These are phyloP conservation scores for Circaetus gallicus DNA, from an alignment of 2,113 vertebrate genomes.

Conservation along the genomic window DNA sequence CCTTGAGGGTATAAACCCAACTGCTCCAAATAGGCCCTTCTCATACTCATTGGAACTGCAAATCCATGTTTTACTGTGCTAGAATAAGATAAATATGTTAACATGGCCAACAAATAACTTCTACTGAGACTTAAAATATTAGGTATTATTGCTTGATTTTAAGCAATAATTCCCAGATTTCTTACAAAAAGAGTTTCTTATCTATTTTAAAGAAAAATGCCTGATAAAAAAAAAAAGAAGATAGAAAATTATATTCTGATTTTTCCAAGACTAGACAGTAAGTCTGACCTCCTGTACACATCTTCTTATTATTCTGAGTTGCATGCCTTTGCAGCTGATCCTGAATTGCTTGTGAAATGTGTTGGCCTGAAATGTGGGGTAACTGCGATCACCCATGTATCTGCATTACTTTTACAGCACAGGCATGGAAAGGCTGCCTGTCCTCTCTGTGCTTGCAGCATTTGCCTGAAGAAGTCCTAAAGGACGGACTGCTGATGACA, in stretches of 20 bases:
- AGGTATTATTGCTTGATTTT: not conserved
- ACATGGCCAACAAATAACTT: not conserved
- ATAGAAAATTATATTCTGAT: not conserved
- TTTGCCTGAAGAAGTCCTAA: not conserved
- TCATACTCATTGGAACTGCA: not conserved
- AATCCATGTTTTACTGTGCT: not conserved
- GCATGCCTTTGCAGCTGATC: not conserved
- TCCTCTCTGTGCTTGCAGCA: not conserved
- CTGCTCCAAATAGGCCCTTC: not conserved
- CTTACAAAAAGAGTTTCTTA: not conserved
- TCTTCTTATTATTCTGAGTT: not conserved
- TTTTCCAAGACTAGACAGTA: not conserved
- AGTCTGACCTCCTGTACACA: not conserved
- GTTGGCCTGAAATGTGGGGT: not conserved
- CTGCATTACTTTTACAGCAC: not conserved
- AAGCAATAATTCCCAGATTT: not conserved
- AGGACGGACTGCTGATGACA: not conserved
- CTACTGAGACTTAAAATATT: not conserved
- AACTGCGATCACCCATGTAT: not conserved
- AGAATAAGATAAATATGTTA: not conserved
- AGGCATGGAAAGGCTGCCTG: not conserved
- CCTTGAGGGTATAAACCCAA: not conserved
- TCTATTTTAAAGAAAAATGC: not conserved
- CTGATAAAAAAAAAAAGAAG: not conserved
- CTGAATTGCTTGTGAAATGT: not conserved